These are phyloP conservation scores for Phoebastria nigripes DNA, from an alignment of 2,797 vertebrate genomes.

Conservation along the genomic window DNA sequence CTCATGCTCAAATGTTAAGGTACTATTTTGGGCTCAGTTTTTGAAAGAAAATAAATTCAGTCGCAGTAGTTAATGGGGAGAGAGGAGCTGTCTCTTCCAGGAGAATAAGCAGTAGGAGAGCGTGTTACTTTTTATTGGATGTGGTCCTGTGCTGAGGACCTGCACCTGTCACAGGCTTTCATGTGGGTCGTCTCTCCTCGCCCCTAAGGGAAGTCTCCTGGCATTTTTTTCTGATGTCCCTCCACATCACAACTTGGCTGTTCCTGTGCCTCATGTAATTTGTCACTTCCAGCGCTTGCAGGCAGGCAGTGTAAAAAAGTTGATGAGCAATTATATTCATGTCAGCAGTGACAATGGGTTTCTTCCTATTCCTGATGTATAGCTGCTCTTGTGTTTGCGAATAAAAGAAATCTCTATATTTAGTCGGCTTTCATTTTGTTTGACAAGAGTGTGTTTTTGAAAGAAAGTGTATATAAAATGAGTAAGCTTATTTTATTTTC, in stretches of 20 bases:
- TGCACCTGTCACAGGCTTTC: neutral
- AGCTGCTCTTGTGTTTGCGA: neutral
- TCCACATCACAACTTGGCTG: neutral
- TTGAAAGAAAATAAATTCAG: slow-evolving; percentile 41
- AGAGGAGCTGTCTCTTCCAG: neutral
- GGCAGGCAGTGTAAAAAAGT: neutral
- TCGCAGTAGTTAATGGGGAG: slow-evolving; percentile 11
- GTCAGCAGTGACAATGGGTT: neutral
- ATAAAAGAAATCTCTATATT: neutral
- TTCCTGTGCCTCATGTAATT: neutral
- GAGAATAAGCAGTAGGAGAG: neutral
- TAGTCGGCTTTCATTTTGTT: neutral
- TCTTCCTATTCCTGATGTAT: neutral
- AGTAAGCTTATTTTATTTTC: neutral
- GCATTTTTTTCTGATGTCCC: neutral
- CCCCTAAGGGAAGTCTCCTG: neutral
- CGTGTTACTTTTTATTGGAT: neutral
- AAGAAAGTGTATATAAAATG: neutral
- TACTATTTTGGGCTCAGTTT: slow-evolving; percentile 57
- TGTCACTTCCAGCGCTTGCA: neutral
- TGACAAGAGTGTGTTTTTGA: neutral
- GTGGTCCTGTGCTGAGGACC: neutral
- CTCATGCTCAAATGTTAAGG: slow-evolving; percentile 60
- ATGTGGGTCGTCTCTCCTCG: neutral
- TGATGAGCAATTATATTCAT: slow-evolving; percentile 1